Base-by-base conservation (phyloP, 2,888 invertebrate genomes). In the Tridacna gigas region DNA sequence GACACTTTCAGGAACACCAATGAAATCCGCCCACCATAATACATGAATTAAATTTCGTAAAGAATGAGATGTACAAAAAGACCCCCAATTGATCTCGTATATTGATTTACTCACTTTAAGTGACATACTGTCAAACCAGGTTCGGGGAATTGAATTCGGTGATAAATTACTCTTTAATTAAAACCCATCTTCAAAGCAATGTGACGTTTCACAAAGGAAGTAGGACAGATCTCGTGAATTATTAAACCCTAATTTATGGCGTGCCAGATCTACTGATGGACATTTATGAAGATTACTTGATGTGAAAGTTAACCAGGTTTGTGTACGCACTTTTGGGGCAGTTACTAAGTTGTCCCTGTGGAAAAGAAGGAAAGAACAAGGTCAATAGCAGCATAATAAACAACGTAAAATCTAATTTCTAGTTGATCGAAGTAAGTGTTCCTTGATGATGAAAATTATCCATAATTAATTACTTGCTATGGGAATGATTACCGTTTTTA, bases 191-290 rank as follows among this genome's bases (percentile, higher is more conserved):
- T n/a, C 37, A 45, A 67, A 67, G 45, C 45, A 45, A 12, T 45
- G 63, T 61, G 25, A 28, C 63, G 28, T 65, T 75, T 28, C 37
- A 61, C 60, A 74, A 74, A 74, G 45, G 61, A 15, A n/a, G 7
- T 25, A 61, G 37, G 15, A 22, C 20, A 26, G 47, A 74, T 51
- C 48, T 67, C 48, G 73, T 74, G 60, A 81, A 81, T 81, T 74
- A 81, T 81, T 81, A 22, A 80, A 81, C 28, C 37, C 45, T 56
- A 51, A 65, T 73, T 77, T 81, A 77, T 76, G 65, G 48, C 56
- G 20, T 51, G 76, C 77, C 28, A 77, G 71, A 63, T 48, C 15
- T 22, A 5, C 22, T 77, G 71, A 76, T 22, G 47, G 80, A 77
- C 80, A 71, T 71, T 76, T 76, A 80, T 47, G 20, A 60, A 56